Evolutionary conservation across 2,113 vertebrate genomes (phyloP), one percentile per base, ranked within the genome.

Genomic region (Eulemur rufifrons): DNA sequence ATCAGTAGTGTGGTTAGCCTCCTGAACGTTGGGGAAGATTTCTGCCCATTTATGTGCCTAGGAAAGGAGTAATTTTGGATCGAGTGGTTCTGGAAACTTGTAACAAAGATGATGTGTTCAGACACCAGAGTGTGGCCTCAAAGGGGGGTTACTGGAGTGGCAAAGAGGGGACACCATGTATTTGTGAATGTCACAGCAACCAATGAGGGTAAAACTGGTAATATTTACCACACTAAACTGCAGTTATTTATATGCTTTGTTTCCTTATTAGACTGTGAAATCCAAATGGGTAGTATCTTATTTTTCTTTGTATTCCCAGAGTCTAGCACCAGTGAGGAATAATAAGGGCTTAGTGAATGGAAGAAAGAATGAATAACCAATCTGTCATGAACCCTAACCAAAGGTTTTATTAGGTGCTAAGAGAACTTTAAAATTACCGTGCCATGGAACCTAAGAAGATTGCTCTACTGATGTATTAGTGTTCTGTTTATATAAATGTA

Each of bases 241-340:
- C 21, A 91, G 21, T 81, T 96, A 18, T 93, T 94, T 66, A 29
- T 66, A 18, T 89, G 39, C 47, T 89, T 93, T 95, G 6, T 68
- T 69, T 15, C 94, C 5, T 69, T 54, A 88, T 39, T 52, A 59
- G 39, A 45, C 39, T 47, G 10, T 82, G 45, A 39, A 39, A 15
- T 61, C n/a, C 29, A 80, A 84, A 93, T 50, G 21, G 32, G 7
- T 0, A 29, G 29, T 74, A 47, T 82, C 29, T 91, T 59, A 63
- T 80, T 91, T 85, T 96, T 68, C 15, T 91, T 95, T 54, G 42
- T 89, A 66, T 83, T 77, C 11, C 8, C 4, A 76, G 8, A 2
- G 45, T 95, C 21, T 89, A 82, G 18, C 42, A 85, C 7, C 23
- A 92, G 47, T 82, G 5, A 88, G 27, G 54, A 66, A 89, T 59